Base-by-base conservation (phyloP, 2,888 invertebrate genomes). In the Limnephilus lunatus region DNA sequence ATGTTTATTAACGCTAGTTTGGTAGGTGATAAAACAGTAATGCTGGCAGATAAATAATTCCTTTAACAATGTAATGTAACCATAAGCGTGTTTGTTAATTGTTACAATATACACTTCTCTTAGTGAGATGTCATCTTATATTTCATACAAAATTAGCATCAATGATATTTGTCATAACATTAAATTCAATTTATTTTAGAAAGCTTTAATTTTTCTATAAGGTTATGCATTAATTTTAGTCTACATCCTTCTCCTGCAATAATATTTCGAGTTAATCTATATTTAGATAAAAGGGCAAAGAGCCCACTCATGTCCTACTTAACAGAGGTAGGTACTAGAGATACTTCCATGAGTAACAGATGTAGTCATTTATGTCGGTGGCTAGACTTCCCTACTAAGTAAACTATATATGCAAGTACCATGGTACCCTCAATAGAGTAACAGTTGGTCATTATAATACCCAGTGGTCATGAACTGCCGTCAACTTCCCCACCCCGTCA, bases 111-210 rank as follows among this genome's bases (percentile, higher is more conserved):
- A 92, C 92, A 93, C 90, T 87, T 91, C 93, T 91, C 91, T 91
- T 92, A 90, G 35, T 92, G 89, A 89, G 91, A 93, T 92, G 91
- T 93, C 35, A 85, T 92, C 91, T 93, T 93, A 93, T 93, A 92
- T 89, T 93, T 93, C 93, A 93, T 94, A 94, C 92, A 94, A 94
- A 94, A 94, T 94, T 94, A 94, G 93, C 93, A 91, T 94, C 93
- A 94, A 93, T 94, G 94, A 94, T 94, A 94, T 94, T 94, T 93
- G 90, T 93, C 89, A 93, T 94, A 94, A 94, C 92, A 93, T 93
- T 94, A 92, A 93, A 91, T 91, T 94, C 93, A 93, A 93, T 93
- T 93, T 93, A 92, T 90, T 94, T 93, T 93, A 92, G 92, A 94
- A 94, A 94, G 94, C 94, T 93, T 93, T 93, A 93, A 93, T 93